These are phyloP conservation scores for Aldabrachelys gigantea DNA, from an alignment of 2,113 vertebrate species.

Conservation along the genomic window DNA sequence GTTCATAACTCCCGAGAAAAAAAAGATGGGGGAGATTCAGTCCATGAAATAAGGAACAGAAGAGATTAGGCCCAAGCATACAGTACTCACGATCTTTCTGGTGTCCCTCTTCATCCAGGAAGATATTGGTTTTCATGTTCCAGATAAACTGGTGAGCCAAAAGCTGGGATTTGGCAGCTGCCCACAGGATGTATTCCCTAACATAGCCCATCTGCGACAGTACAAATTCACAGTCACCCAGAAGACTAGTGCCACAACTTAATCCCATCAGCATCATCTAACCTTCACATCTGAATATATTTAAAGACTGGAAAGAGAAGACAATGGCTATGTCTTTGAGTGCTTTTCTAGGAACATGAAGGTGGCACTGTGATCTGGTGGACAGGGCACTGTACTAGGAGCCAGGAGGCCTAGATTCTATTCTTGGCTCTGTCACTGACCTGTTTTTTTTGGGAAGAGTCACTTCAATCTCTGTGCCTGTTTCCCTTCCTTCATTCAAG, in stretches of 20 bases:
- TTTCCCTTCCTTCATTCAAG: neutral
- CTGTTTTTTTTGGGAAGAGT: neutral
- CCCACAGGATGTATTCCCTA: conserved; percentile 96
- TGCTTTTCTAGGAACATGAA: neutral
- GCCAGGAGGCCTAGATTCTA: neutral
- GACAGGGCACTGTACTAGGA: neutral
- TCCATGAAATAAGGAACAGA: neutral
- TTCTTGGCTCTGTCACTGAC: neutral
- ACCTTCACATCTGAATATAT: neutral
- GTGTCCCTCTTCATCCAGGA: conserved; percentile 90
- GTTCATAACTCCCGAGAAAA: neutral
- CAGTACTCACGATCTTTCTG: conserved; percentile 93
- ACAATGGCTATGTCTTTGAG: neutral
- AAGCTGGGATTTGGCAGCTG: conserved; percentile 94
- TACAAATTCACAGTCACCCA: neutral
- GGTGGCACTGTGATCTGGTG: neutral
- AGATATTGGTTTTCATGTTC: conserved; percentile 99
- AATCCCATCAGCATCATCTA: neutral
- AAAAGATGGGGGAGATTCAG: neutral
- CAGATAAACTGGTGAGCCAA: conserved; percentile 98
- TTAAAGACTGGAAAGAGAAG: neutral
- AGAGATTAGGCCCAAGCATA: neutral
- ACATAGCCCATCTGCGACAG: conserved; percentile 94
- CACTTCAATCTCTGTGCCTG: neutral
- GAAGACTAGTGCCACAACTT: neutral